Evolutionary conservation across 1,140 invertebrate species (phyloP).

Genomic region (Melanaphis sacchari): DNA sequence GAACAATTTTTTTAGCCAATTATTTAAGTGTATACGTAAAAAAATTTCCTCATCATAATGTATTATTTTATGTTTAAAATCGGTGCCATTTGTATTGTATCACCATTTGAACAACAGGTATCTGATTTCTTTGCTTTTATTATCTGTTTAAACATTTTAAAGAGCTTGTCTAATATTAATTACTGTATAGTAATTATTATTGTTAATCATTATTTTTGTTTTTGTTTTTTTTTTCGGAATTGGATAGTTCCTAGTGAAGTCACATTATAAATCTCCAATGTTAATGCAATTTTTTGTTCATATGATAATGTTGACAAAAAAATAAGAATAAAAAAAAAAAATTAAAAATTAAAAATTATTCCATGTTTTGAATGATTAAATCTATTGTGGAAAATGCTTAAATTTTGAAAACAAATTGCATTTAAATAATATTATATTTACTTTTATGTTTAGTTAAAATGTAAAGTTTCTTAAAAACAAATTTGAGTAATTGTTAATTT

Average conservation of each 20-base stretch:
- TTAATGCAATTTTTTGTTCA: not conserved
- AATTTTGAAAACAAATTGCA: conserved; percentile 31
- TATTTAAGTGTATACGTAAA: conserved; percentile 57
- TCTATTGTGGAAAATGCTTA: not conserved
- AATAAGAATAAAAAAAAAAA: too few species aligned
- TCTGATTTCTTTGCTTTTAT: conserved; percentile 55
- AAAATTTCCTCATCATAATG: conserved; percentile 49
- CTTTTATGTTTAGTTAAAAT: conserved; percentile 35
- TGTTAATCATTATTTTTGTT: conserved; percentile 29
- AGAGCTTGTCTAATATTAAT: conserved; percentile 53
- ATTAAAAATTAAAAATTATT: not conserved
- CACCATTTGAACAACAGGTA: conserved; percentile 54
- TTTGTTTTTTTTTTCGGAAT: conserved; percentile 12
- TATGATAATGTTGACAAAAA: not conserved
- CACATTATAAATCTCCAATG: conserved; percentile 14
- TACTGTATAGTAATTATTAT: conserved; percentile 46
- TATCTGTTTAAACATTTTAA: conserved; percentile 53
- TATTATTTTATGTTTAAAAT: conserved; percentile 54
- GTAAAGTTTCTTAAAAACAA: conserved; percentile 28
- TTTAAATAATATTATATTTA: conserved; percentile 35
- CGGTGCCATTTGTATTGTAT: conserved; percentile 53
- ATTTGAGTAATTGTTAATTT: conserved; percentile 37
- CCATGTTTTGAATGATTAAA: not conserved
- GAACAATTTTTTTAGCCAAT: conserved; percentile 57
- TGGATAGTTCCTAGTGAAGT: conserved; percentile 42